phyloP scores from a whole-genome alignment of 2,797 vertebrate genomes.

The Coregonus ussuriensis region DNA sequence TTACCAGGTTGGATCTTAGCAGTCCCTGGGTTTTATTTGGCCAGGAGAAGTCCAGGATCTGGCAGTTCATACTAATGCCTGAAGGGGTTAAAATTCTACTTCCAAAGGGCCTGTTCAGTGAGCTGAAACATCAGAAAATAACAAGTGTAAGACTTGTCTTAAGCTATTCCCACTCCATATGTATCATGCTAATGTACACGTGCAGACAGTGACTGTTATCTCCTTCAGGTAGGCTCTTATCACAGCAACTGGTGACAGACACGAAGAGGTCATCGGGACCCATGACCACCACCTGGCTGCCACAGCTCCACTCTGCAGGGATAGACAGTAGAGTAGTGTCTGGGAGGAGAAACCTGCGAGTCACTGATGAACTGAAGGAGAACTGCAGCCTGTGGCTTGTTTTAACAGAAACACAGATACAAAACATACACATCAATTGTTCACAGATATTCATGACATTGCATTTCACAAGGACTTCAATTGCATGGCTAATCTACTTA shows the following conservation, averaged over 20 bases:
- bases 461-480: not conserved
- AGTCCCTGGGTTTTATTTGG: conserved; percentile 70
- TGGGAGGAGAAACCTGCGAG: conserved; percentile 60
- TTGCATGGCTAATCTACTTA: not conserved
- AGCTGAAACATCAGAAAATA: conserved; percentile 66
- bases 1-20: conserved; percentile 59
- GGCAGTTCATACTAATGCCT: conserved; percentile 86
- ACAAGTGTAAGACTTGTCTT: not conserved
- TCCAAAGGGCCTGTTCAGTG: conserved; percentile 82
- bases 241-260: conserved; percentile 78
- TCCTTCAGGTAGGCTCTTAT: not conserved
- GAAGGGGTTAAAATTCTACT: conserved; percentile 83
- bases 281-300: conserved; percentile 84
- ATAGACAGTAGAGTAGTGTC: conserved; percentile 49
- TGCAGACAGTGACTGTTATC: not conserved
- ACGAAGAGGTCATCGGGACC: conserved; percentile 86
- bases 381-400: conserved; percentile 72
- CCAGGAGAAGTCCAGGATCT: conserved; percentile 84
- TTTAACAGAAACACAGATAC: conserved; percentile 49
- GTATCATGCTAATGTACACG: not conserved
- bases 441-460: not conserved
- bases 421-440: not conserved
- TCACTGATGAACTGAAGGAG: conserved; percentile 74
- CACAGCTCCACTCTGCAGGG: conserved; percentile 58
- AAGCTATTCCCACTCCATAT: not conserved